Conservation (phyloP, 2,888 invertebrate species). For the Epinotia bilunana region DNA sequence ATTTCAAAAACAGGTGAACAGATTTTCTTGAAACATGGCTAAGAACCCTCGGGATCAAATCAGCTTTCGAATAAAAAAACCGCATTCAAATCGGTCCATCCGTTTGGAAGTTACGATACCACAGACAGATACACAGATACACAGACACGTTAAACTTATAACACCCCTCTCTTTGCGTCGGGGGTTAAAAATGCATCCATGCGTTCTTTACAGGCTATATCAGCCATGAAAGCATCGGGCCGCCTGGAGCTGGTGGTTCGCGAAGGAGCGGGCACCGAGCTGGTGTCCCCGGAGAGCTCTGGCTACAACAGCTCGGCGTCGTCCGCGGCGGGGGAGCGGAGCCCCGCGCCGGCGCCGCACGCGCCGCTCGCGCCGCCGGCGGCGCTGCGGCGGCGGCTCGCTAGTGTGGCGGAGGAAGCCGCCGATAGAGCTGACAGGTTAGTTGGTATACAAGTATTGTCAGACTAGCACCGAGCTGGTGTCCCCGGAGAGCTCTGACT, state of each 20-base stretch:
- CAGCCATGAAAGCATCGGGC: constrained; percentile 90
- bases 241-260: constrained; percentile 90
- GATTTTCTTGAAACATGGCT: no score
- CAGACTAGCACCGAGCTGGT: constrained; percentile 86
- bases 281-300: constrained; percentile 92
- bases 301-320: constrained; percentile 94
- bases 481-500: constrained; percentile 92
- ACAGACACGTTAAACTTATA: no score
- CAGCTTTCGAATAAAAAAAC: no score
- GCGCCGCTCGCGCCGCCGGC: constrained; percentile 82
- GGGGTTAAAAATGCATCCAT: neutral
- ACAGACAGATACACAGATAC: no score
- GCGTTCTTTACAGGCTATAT: constrained; percentile 86
- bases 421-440: constrained; percentile 85
- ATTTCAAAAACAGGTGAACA: no score
- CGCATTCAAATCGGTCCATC: no score
- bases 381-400: constrained; percentile 86
- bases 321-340: constrained; percentile 89
- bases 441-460: constrained; percentile 47
- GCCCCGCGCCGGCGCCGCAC: constrained; percentile 74
- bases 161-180: no score
- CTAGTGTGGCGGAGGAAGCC: constrained; percentile 90
- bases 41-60: no score
- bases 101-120: no score
- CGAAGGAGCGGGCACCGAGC: constrained; percentile 90